These are phyloP conservation scores for Pagetopsis macropterus DNA, from an alignment of 2,797 vertebrate species.

Conservation along the genomic window DNA sequence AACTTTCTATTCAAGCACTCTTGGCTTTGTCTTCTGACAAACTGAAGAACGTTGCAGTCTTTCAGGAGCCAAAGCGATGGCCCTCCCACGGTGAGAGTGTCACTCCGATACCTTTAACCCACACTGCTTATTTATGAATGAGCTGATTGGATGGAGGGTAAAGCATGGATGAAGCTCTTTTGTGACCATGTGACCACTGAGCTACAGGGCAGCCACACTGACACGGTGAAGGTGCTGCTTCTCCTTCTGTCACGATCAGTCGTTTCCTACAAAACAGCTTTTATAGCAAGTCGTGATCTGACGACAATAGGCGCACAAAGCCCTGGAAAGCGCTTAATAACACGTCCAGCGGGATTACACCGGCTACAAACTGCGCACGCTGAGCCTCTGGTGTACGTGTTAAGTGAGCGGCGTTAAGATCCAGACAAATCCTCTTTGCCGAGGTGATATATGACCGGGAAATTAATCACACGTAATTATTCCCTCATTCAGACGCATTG, in stretches of 20 bases:
- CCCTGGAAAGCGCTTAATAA: conserved; percentile 18
- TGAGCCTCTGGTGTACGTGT: conserved; percentile 9
- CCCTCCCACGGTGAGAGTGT: conserved; percentile 41
- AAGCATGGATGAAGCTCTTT: conserved; percentile 18
- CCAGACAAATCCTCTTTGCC: conserved; percentile 47
- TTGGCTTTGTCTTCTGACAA: conserved; percentile 43
- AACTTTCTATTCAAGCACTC: conserved; percentile 34
- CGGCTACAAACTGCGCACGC: conserved; percentile 28
- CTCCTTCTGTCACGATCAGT: conserved; percentile 19
- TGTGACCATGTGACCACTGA: conserved; percentile 13
- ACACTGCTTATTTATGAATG: conserved; percentile 30
- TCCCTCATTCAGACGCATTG: conserved; percentile 54
- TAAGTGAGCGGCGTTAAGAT: conserved; percentile 49
- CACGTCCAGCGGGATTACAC: conserved; percentile 16
- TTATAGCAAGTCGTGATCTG: conserved; percentile 30
- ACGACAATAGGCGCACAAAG: conserved; percentile 17
- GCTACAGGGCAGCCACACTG: background rate
- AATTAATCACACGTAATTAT: conserved; percentile 68
- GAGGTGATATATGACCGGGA: conserved; percentile 55
- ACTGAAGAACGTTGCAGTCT: conserved; percentile 33
- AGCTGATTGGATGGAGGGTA: conserved; percentile 18
- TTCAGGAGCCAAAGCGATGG: conserved; percentile 21
- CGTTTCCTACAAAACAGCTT: conserved; percentile 35
- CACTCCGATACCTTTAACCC: conserved; percentile 33
- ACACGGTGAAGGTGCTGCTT: conserved; percentile 20